Conservation (phyloP, 2,888 invertebrate species). For the Fragum sueziense region DNA sequence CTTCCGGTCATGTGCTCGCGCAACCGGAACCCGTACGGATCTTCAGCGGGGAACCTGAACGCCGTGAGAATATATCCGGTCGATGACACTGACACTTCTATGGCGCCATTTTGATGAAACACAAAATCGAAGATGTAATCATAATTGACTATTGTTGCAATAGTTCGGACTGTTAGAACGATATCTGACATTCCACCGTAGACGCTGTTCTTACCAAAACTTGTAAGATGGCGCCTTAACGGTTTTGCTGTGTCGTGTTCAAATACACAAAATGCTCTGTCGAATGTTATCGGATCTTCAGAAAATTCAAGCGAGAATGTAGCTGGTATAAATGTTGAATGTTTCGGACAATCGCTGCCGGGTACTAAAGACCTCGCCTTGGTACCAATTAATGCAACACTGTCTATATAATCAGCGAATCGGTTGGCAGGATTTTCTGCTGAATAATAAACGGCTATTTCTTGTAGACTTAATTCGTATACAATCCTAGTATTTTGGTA, state of each 20-base stretch:
- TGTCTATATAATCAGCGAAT: slow-evolving; percentile 71
- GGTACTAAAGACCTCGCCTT: slow-evolving; percentile 66
- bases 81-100: slow-evolving; percentile 68
- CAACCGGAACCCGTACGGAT: slow-evolving; percentile 67
- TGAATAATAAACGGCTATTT: slow-evolving; percentile 74
- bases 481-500: slow-evolving; percentile 72
- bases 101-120: slow-evolving; percentile 74
- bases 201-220: slow-evolving; percentile 43
- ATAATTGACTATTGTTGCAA: slow-evolving; percentile 73
- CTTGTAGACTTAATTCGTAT: slow-evolving; percentile 77
- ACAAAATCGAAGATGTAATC: slow-evolving; percentile 77
- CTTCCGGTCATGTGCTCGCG: slow-evolving; percentile 68
- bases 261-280: slow-evolving; percentile 73
- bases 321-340: slow-evolving; percentile 68
- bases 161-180: slow-evolving; percentile 68
- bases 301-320: slow-evolving; percentile 52
- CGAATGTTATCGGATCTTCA: slow-evolving; percentile 43
- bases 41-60: slow-evolving; percentile 50
- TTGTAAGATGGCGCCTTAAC: slow-evolving; percentile 68
- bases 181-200: slow-evolving; percentile 73
- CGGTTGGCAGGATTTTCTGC: slow-evolving; percentile 64
- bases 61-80: slow-evolving; percentile 74
- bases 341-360: slow-evolving; percentile 76
- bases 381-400: slow-evolving; percentile 67
- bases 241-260: slow-evolving; percentile 74